Conservation (phyloP, 2,113 vertebrate species). For the Chelonoidis abingdonii region DNA sequence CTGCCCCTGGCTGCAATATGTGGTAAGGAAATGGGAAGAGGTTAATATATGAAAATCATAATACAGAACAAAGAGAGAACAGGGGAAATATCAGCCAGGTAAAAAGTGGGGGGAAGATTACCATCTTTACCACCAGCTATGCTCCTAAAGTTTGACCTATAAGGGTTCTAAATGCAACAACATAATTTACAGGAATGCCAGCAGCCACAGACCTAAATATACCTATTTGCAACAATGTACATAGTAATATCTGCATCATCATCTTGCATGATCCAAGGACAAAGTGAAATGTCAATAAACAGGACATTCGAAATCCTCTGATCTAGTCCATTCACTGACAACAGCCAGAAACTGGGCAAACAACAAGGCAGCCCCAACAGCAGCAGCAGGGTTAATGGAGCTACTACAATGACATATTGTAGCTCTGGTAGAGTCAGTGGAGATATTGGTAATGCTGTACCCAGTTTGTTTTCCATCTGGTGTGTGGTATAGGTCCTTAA, state of each 20-base stretch:
- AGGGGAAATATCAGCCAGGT: not conserved
- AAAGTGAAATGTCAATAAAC: slow-evolving; percentile 64
- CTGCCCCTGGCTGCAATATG: not conserved
- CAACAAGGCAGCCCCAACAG: slow-evolving; percentile 66
- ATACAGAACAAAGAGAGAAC: accelerated
- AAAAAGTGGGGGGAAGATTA: accelerated
- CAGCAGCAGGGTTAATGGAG: slow-evolving; percentile 74
- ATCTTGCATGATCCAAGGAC: slow-evolving; percentile 50
- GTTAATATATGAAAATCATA: accelerated
- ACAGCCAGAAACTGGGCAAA: slow-evolving; percentile 72
- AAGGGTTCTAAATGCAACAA: not conserved
- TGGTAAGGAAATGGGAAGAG: accelerated
- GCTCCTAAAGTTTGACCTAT: not conserved
- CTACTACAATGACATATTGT: slow-evolving; percentile 72
- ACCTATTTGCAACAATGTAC: slow-evolving; percentile 16
- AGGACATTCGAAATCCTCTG: slow-evolving; percentile 60
- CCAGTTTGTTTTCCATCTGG: slow-evolving; percentile 76
- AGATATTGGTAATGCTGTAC: slow-evolving; percentile 66
- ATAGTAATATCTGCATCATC: slow-evolving; percentile 16
- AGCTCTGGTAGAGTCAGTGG: slow-evolving; percentile 72
- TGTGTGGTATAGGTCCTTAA: slow-evolving; percentile 64
- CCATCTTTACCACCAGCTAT: not conserved
- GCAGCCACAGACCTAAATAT: not conserved
- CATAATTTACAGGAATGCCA: not conserved
- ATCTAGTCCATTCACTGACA: slow-evolving; percentile 69